Conservation (phyloP, 1,140 invertebrate genomes). For the Meloidogyne exigua region DNA sequence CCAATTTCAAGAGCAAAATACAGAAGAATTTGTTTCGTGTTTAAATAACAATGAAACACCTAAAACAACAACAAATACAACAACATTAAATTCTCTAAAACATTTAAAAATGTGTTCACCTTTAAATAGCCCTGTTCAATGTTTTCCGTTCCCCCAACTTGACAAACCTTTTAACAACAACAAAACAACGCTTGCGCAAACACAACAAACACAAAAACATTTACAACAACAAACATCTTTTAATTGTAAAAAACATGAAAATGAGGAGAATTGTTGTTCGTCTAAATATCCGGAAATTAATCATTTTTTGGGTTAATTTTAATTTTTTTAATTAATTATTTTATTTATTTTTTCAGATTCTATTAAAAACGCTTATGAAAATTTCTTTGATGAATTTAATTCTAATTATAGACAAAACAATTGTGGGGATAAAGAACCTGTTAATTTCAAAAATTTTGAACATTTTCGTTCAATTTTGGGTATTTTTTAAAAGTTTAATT, state of each 20-base stretch:
- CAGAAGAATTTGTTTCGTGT: background rate
- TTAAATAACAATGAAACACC: background rate
- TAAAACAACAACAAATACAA: background rate
- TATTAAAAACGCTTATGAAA: constrained; percentile 32
- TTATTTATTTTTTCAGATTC: constrained; percentile 26
- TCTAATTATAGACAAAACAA: background rate
- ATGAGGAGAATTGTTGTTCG: background rate
- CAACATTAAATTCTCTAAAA: background rate
- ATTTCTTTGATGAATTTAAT: constrained; percentile 41
- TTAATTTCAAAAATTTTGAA: background rate
- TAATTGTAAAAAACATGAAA: background rate
- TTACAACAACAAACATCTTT: too few relatives aligned
- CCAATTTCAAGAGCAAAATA: background rate
- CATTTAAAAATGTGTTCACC: background rate
- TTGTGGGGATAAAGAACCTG: background rate
- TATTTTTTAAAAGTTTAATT: too few relatives aligned
- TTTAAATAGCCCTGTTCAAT: background rate
- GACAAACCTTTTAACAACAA: background rate
- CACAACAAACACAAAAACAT: too few relatives aligned
- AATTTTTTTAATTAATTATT: background rate
- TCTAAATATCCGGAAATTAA: constrained; percentile 43
- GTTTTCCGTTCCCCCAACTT: constrained; percentile 16
- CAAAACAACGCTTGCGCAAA: background rate
- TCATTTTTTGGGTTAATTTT: constrained; percentile 35
- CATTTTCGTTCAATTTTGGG: background rate